Conservation (phyloP, 2,888 invertebrate genomes). For the Mythimna ferrago region DNA sequence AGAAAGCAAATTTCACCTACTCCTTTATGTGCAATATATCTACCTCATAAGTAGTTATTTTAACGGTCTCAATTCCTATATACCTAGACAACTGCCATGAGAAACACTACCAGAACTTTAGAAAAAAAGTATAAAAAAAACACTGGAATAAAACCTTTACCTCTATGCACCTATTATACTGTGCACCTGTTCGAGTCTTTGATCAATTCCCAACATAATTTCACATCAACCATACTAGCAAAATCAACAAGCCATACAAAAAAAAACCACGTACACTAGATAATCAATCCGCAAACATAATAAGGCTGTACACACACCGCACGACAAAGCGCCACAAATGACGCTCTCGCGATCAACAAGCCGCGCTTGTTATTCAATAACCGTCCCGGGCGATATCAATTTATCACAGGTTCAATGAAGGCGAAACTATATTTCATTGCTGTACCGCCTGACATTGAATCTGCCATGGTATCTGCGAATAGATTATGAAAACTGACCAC, state of each 20-base stretch:
- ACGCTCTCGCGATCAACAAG: conserved; percentile 73
- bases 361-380: conserved; percentile 90
- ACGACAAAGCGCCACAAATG: conserved; percentile 68
- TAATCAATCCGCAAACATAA: conserved; percentile 51
- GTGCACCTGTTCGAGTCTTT: background rate
- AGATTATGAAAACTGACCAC: conserved; percentile 65
- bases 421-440: conserved; percentile 89
- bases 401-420: conserved; percentile 90
- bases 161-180: background rate
- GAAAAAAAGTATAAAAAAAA: too few relatives aligned
- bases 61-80: too few relatives aligned
- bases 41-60: too few relatives aligned
- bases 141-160: too few relatives aligned
- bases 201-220: background rate
- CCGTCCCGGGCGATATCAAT: conserved; percentile 85
- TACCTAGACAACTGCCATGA: too few relatives aligned
- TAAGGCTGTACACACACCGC: conserved; percentile 52
- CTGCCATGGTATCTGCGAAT: conserved; percentile 71
- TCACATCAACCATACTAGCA: background rate
- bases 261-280: background rate
- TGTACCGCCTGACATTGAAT: conserved; percentile 83
- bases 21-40: too few relatives aligned
- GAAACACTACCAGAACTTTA: too few relatives aligned
- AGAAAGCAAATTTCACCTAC: too few relatives aligned
- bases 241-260: background rate